phyloP scores from a whole-genome alignment of 2,888 invertebrate genomes.

The Carabus problematicus region DNA sequence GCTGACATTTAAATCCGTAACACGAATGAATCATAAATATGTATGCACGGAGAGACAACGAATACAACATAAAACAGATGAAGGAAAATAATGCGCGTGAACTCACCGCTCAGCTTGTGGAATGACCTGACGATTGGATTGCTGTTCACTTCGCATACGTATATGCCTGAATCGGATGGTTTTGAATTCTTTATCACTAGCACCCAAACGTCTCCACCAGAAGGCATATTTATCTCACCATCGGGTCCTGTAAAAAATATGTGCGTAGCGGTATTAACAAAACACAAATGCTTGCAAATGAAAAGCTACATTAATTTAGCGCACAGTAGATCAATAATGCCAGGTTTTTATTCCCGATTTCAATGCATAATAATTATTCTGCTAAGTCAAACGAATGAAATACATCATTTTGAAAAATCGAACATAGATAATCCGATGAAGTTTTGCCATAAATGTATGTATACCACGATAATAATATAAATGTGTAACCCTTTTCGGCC shows the following conservation, averaged over 20 bases:
- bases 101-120: constrained; percentile 77
- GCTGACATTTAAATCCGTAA: constrained; percentile 19
- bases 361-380: too few relatives aligned
- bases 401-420: too few relatives aligned
- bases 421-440: too few relatives aligned
- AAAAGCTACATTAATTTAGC: too few relatives aligned
- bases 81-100: constrained; percentile 11
- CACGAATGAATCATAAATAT: constrained; percentile 22
- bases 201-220: constrained; percentile 86
- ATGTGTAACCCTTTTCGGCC: too few relatives aligned
- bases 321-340: too few relatives aligned
- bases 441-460: too few relatives aligned
- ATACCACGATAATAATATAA: too few relatives aligned
- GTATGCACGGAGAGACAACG: neutral
- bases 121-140: constrained; percentile 80
- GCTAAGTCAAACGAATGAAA: too few relatives aligned
- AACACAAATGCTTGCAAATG: neutral
- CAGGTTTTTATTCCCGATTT: too few relatives aligned
- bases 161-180: constrained; percentile 77
- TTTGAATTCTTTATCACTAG: constrained; percentile 76
- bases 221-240: constrained; percentile 54
- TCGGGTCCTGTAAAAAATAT: constrained; percentile 48
- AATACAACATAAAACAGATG: constrained; percentile 8
- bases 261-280: neutral
- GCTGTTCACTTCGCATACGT: constrained; percentile 84